A percentile compares a stretch with the other conserved stretches of the same genome.
These are phyloP conservation scores for Beroe forskalii DNA, from an alignment of 37 sponge, comb jelly and placozoan species.

Conservation along the genomic window DNA sequence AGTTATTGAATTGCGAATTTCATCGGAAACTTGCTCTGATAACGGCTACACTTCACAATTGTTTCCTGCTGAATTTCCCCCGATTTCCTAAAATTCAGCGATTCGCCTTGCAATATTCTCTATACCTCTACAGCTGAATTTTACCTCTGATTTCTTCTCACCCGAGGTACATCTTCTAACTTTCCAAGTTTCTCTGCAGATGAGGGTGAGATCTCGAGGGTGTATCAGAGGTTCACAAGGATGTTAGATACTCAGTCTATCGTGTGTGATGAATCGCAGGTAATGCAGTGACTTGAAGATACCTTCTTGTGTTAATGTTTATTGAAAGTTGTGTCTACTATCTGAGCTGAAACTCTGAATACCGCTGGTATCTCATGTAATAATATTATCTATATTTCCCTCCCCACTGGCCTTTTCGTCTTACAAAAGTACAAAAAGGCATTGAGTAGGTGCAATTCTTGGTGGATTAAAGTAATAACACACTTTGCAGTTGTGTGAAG, in stretches of 20 bases:
- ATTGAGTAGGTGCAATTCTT: too few species aligned
- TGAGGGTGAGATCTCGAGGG: background rate
- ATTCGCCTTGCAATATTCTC: too few species aligned
- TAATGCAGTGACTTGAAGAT: background rate
- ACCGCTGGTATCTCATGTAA: background rate
- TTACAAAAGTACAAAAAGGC: too few species aligned
- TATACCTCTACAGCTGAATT: too few species aligned
- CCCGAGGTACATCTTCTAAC: too few species aligned
- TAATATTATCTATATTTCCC: background rate
- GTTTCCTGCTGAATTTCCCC: too few species aligned
- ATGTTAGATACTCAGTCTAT: conserved; percentile 1
- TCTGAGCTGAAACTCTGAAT: background rate
- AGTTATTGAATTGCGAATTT: too few species aligned
- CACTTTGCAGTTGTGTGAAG: background rate
- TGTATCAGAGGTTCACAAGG: conserved; percentile 51
- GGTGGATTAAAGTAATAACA: background rate
- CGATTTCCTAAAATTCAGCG: too few species aligned
- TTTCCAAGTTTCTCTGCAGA: background rate
- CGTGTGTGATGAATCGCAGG: conserved; percentile 13
- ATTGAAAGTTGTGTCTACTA: background rate
- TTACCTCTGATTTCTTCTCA: too few species aligned
- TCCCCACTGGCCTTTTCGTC: background rate
- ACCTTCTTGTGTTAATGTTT: background rate
- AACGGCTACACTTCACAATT: too few species aligned
- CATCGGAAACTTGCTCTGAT: too few species aligned